A percentile compares a stretch with the other conserved stretches of the same genome.
Conservation (phyloP, 2,888 invertebrate genomes). For the Atrina japonica region DNA sequence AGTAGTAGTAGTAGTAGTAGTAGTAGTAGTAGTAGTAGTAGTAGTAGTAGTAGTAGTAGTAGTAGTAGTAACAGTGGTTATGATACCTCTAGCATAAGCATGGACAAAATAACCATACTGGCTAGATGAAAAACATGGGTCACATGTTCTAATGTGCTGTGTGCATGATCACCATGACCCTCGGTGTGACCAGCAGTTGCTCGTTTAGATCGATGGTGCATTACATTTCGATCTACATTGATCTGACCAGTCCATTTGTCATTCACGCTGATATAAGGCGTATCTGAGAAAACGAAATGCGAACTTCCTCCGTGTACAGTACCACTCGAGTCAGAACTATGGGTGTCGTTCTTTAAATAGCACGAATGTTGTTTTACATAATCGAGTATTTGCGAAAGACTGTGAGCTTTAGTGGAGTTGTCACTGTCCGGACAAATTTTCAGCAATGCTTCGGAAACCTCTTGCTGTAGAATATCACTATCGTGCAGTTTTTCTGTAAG, state of each 20-base stretch:
- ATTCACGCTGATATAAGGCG: too few relatives aligned
- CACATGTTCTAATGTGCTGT: slow-evolving; percentile 58
- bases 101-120: slow-evolving; percentile 69
- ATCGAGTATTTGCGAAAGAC: slow-evolving; percentile 45
- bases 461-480: slow-evolving; percentile 53
- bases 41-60: too few relatives aligned
- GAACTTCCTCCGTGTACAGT: background rate
- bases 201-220: slow-evolving; percentile 31
- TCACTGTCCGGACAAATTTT: slow-evolving; percentile 52
- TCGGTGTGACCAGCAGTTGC: slow-evolving; percentile 45
- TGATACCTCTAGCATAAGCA: slow-evolving; percentile 70
- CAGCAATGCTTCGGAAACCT: slow-evolving; percentile 45
- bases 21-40: too few relatives aligned
- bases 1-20: too few relatives aligned
- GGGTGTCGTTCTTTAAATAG: slow-evolving; percentile 5
- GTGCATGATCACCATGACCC: slow-evolving; percentile 43
- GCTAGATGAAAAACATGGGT: slow-evolving; percentile 73
- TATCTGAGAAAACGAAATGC: background rate
- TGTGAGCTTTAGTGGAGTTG: slow-evolving; percentile 28
- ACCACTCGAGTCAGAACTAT: background rate
- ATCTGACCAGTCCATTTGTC: too few relatives aligned
- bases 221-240: background rate
- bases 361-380: slow-evolving; percentile 36
- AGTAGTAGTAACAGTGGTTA: too few relatives aligned
- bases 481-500: slow-evolving; percentile 60